Conservation (phyloP, 1,140 invertebrate species). For the Telenomus remus region DNA sequence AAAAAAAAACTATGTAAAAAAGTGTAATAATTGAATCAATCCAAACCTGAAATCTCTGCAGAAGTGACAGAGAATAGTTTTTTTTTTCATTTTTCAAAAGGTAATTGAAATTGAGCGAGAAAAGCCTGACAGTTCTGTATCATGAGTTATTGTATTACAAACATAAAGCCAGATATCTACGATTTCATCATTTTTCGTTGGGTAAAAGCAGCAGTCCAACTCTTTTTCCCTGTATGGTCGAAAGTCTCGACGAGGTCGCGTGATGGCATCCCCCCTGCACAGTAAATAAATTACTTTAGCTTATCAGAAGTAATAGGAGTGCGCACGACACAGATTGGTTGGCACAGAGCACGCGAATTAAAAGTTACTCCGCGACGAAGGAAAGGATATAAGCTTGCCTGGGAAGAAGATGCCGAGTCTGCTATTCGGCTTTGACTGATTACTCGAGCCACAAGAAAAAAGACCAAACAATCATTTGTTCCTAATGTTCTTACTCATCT, state of each 20-base stretch:
- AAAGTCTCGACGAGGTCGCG: constrained; percentile 65
- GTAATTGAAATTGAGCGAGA: constrained; percentile 15
- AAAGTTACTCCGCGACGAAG: constrained; percentile 67
- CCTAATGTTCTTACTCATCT: constrained; percentile 33
- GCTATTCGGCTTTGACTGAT: constrained; percentile 23
- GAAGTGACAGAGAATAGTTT: too few relatives aligned
- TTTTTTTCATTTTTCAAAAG: background rate
- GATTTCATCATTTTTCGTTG: constrained; percentile 45
- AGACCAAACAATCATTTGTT: constrained; percentile 40
- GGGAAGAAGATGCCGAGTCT: constrained; percentile 40
- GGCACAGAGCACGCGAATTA: constrained; percentile 73
- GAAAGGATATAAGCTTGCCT: constrained; percentile 40
- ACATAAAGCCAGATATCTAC: constrained; percentile 27
- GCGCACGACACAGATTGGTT: constrained; percentile 74
- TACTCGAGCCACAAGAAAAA: constrained; percentile 35
- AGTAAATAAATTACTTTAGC: constrained; percentile 75
- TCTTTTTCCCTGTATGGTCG: constrained; percentile 41
- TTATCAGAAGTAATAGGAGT: constrained; percentile 74
- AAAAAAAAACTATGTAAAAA: too few relatives aligned
- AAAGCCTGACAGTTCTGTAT: constrained; percentile 17
- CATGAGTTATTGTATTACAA: constrained; percentile 35
- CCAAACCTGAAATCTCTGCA: too few relatives aligned
- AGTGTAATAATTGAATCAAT: too few relatives aligned
- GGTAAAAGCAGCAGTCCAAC: constrained; percentile 43
- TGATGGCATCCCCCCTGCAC: constrained; percentile 71